A percentile compares a stretch with the other conserved stretches of the same genome.
Evolutionary conservation across 1,140 invertebrate genomes (phyloP).

Genomic region (Ceratosolen fusciceps): DNA sequence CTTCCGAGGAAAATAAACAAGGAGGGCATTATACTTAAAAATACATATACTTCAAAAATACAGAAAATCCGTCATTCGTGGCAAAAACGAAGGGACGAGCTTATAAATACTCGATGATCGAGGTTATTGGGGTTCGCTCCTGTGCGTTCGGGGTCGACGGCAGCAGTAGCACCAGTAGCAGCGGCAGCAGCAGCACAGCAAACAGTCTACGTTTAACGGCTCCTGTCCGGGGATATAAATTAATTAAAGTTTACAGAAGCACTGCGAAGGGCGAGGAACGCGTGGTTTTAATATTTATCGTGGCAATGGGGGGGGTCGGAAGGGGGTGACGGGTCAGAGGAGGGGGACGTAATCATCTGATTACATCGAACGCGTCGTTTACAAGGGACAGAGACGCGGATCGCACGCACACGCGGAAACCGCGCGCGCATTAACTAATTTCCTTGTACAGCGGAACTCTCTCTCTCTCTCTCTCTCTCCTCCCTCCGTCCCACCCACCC

Average conservation of each 20-base stretch:
- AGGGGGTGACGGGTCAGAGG: too few species aligned
- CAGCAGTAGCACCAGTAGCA: too few species aligned
- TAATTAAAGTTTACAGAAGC: background rate
- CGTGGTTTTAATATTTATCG: constrained; percentile 24
- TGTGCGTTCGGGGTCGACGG: background rate
- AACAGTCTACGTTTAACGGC: too few species aligned
- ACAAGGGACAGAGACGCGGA: background rate
- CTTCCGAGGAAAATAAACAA: too few species aligned
- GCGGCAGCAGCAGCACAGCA: too few species aligned
- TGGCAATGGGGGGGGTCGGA: too few species aligned
- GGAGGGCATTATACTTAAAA: too few species aligned
- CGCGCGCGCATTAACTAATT: constrained; percentile 33
- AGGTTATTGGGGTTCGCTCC: too few species aligned
- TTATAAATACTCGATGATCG: background rate
- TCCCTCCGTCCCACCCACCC: background rate
- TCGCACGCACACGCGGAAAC: constrained; percentile 7
- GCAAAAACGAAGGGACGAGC: background rate
- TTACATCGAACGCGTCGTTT: constrained; percentile 9
- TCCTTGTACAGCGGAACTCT: background rate
- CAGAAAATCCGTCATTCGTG: background rate
- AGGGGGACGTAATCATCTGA: constrained; percentile 27
- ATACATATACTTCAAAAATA: background rate
- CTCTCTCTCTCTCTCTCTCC: background rate
- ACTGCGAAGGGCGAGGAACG: too few species aligned
- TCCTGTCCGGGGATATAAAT: background rate